Conservation (phyloP, 2,113 vertebrate genomes). For the Zootoca vivipara region DNA sequence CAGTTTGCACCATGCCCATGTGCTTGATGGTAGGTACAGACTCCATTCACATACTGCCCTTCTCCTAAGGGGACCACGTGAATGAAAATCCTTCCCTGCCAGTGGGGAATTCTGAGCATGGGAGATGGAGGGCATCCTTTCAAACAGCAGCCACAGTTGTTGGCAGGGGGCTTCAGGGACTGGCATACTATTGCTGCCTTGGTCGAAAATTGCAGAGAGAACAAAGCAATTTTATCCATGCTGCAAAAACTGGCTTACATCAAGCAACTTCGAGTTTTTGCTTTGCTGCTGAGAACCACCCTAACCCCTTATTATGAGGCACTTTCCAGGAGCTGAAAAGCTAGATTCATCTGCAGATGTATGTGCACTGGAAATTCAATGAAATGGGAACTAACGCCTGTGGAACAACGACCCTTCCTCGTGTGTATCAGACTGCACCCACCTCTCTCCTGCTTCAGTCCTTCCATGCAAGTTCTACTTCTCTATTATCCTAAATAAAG, state of each 20-base stretch:
- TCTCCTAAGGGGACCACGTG: neutral
- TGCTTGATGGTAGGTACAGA: neutral
- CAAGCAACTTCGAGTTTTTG: neutral
- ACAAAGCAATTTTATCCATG: neutral
- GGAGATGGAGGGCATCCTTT: neutral
- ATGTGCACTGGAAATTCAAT: neutral
- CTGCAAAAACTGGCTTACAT: neutral
- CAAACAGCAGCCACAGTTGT: neutral
- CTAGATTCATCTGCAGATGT: neutral
- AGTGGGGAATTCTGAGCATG: neutral
- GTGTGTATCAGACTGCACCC: neutral
- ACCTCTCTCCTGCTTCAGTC: conserved; percentile 29
- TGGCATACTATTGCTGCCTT: neutral
- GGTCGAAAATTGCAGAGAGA: neutral
- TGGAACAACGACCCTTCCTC: neutral
- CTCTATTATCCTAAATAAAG: conserved; percentile 72
- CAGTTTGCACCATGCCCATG: neutral
- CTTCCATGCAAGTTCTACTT: conserved; percentile 62
- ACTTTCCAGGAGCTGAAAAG: neutral
- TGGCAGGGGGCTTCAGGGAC: too few relatives aligned
- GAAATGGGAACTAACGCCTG: neutral
- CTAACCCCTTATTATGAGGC: neutral
- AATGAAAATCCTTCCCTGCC: neutral
- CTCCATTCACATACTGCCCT: neutral
- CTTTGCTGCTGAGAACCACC: neutral